phyloP scores from a whole-genome alignment of 92 coral and sea anemone species.

The Chrysogorgia sp. region DNA sequence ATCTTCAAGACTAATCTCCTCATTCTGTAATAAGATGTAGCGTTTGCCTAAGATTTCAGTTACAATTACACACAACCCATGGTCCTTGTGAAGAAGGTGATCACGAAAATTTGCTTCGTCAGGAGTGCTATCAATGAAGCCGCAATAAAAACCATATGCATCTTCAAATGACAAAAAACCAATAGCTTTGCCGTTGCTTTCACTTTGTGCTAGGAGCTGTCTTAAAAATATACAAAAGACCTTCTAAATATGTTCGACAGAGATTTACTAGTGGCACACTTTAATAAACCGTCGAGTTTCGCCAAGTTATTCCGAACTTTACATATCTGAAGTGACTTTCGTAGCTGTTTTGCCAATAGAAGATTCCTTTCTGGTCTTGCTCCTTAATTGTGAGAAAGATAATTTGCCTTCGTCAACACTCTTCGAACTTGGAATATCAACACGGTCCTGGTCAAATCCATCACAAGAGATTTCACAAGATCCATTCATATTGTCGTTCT shows the following conservation, averaged over 20 bases:
- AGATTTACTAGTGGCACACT: conserved; percentile 46
- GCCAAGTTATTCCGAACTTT: conserved; percentile 56
- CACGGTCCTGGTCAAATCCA: no score
- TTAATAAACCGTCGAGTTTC: conserved; percentile 56
- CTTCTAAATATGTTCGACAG: conserved; percentile 39
- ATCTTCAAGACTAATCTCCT: conserved; percentile 60
- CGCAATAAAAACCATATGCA: conserved; percentile 62
- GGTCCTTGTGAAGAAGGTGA: conserved; percentile 65
- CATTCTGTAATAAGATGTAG: conserved; percentile 59
- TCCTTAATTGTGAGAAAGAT: conserved; percentile 44
- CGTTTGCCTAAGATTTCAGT: conserved; percentile 61
- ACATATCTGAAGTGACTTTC: conserved; percentile 65
- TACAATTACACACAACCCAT: conserved; percentile 63
- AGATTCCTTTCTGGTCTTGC: conserved; percentile 50
- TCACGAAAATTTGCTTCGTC: conserved; percentile 60
- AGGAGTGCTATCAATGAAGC: conserved; percentile 62
- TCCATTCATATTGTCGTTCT: conserved; percentile 28
- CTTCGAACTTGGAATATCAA: no score
- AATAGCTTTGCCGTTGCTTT: conserved; percentile 40
- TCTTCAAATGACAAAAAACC: conserved; percentile 63
- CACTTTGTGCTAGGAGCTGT: conserved; percentile 56
- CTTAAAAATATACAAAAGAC: conserved; percentile 51
- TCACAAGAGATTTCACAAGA: not conserved
- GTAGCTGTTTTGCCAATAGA: conserved; percentile 48
- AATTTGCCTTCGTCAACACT: conserved; percentile 8